Percentiles rank a stretch among this genome's conserved stretches.
phyloP scores from a whole-genome alignment of 2,888 invertebrate species.

The Seira ritae region DNA sequence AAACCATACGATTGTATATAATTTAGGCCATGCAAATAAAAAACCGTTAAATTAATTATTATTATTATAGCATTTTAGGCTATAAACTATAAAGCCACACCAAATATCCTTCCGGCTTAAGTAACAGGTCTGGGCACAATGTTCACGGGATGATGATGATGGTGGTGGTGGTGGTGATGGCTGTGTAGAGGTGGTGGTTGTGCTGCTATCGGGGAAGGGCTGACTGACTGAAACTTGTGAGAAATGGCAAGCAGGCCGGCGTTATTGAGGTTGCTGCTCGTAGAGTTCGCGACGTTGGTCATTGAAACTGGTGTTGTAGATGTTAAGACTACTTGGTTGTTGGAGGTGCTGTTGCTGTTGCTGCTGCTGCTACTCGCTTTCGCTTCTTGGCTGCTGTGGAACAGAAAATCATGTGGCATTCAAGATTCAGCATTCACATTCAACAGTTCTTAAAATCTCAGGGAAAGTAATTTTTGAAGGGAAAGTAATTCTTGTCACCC shows the following conservation, averaged over 20 bases:
- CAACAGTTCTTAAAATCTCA: no score
- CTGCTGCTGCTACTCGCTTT: conserved; percentile 60
- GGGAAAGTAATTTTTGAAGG: no score
- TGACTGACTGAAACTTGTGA: conserved; percentile 70
- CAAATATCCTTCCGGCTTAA: conserved; percentile 29
- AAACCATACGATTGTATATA: no score
- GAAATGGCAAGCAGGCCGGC: conserved; percentile 62
- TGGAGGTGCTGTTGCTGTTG: not conserved
- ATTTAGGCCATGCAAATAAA: no score
- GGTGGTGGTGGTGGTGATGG: conserved; percentile 52
- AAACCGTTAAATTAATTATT: no score
- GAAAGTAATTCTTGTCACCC: no score
- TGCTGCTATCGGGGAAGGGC: conserved; percentile 63
- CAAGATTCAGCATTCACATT: no score
- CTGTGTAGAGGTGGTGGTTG: conserved; percentile 47
- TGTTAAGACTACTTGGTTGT: conserved; percentile 37
- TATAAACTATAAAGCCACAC: no score
- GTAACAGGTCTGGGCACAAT: conserved; percentile 67
- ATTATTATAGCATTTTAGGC: no score
- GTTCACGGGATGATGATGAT: conserved; percentile 53
- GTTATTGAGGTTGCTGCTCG: conserved; percentile 49
- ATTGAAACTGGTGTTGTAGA: conserved; percentile 41
- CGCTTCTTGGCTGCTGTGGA: conserved; percentile 67
- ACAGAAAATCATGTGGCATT: not conserved
- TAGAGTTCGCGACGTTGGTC: conserved; percentile 44